phyloP scores from a whole-genome alignment of 2,113 vertebrate genomes.

The Etia nguti region DNA sequence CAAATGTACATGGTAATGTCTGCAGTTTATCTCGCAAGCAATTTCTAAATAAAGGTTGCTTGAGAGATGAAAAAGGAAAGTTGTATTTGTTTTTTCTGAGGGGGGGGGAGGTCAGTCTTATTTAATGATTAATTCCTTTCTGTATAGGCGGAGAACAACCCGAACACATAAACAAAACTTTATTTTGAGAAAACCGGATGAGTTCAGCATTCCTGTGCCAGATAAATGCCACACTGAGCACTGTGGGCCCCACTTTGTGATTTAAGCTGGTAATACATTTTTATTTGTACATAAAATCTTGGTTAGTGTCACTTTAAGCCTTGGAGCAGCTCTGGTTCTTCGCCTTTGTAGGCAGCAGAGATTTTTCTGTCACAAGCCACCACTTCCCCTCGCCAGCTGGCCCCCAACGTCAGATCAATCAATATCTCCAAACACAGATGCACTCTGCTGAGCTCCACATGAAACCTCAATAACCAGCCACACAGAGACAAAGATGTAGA shows the following conservation, averaged over 20 bases:
- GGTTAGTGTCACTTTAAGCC: slow-evolving; percentile 9
- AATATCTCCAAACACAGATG: background rate
- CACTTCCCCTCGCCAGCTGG: background rate
- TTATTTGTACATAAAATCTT: slow-evolving; percentile 1
- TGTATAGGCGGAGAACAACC: background rate
- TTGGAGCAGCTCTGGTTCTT: background rate
- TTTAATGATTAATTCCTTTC: background rate
- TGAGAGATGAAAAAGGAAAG: background rate
- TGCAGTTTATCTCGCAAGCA: background rate
- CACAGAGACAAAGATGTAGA: background rate
- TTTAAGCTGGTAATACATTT: slow-evolving; percentile 1
- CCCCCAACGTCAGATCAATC: slow-evolving; percentile 1
- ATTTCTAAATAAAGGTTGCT: background rate
- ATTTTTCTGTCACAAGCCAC: background rate
- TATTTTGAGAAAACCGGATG: background rate
- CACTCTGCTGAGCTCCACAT: background rate
- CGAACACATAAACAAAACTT: background rate
- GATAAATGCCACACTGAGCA: background rate
- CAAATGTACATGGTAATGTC: background rate
- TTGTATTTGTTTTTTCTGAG: background rate
- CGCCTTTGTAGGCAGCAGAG: background rate
- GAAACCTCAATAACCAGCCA: background rate
- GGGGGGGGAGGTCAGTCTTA: background rate
- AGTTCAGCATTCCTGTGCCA: background rate
- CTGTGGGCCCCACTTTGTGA: background rate